These are phyloP conservation scores for Drosophila insularis DNA, from an alignment of 1,140 invertebrate genomes.

Conservation along the genomic window DNA sequence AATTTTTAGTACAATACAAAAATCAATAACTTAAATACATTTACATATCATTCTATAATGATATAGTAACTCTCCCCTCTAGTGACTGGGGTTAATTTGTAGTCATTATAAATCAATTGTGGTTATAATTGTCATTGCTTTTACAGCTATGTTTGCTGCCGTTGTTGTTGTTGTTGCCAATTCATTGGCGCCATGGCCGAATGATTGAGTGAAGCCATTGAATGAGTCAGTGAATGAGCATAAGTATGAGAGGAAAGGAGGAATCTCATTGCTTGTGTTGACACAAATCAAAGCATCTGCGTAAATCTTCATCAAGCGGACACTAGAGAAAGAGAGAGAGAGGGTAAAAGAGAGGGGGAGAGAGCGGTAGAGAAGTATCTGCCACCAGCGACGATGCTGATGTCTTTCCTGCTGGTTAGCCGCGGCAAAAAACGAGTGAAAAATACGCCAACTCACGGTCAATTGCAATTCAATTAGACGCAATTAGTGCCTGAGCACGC, in stretches of 20 bases:
- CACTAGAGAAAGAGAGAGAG: background rate
- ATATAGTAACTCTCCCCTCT: constrained; percentile 7
- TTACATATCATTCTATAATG: background rate
- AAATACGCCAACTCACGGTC: constrained; percentile 79
- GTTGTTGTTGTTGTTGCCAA: constrained; percentile 32
- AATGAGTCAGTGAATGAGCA: constrained; percentile 45
- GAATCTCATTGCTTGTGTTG: constrained; percentile 47
- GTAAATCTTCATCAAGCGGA: constrained; percentile 74
- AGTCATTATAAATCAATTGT: constrained; percentile 62
- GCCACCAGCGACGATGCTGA: constrained; percentile 15
- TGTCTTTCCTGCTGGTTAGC: background rate
- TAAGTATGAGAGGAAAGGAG: constrained; percentile 12
- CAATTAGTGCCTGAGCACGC: constrained; percentile 74
- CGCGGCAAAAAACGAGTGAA: constrained; percentile 63
- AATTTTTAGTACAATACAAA: too few relatives aligned
- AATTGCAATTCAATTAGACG: constrained; percentile 80
- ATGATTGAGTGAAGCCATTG: constrained; percentile 45
- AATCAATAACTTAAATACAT: too few relatives aligned
- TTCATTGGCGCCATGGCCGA: constrained; percentile 61
- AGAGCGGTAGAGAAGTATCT: too few relatives aligned
- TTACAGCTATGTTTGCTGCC: background rate
- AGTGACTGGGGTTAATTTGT: constrained; percentile 32
- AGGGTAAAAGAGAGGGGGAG: background rate
- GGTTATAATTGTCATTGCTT: constrained; percentile 20
- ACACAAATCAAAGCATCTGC: constrained; percentile 76